A percentile compares a stretch with the other conserved stretches of the same genome.
Conservation (phyloP, 1,140 invertebrate genomes). For the Littorina saxatilis region DNA sequence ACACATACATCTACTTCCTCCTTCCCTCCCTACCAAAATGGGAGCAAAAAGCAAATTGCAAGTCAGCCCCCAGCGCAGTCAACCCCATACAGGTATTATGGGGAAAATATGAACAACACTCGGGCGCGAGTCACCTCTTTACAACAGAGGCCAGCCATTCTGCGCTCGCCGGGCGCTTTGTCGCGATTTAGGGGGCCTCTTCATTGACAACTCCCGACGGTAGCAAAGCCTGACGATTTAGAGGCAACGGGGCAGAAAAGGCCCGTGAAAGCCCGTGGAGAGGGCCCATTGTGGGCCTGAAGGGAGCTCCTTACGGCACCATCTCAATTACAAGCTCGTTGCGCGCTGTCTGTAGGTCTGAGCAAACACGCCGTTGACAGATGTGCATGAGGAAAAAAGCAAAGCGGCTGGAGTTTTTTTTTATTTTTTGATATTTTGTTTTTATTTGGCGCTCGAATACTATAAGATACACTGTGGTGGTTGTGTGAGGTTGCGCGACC, state of each 20-base stretch:
- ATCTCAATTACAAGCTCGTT: conserved; percentile 2
- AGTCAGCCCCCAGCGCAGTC: not conserved
- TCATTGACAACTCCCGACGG: not conserved
- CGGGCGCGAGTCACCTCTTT: not conserved
- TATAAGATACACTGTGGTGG: too few relatives aligned
- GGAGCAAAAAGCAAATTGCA: too few relatives aligned
- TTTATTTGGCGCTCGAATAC: too few relatives aligned
- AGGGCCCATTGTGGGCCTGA: conserved; percentile 1
- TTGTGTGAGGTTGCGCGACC: too few relatives aligned
- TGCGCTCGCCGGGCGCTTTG: not conserved
- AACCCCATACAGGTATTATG: not conserved
- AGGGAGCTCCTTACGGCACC: not conserved
- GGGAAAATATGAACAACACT: not conserved
- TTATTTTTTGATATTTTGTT: too few relatives aligned
- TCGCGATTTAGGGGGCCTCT: not conserved
- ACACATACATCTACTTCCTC: too few relatives aligned
- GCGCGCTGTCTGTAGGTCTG: not conserved
- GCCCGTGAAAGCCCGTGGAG: not conserved
- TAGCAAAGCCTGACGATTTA: not conserved
- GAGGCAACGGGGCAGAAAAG: conserved; percentile 4
- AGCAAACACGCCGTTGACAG: not conserved
- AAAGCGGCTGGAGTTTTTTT: too few relatives aligned
- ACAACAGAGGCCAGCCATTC: not conserved
- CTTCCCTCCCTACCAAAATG: too few relatives aligned
- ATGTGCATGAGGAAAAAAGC: too few relatives aligned